A percentile compares a stretch with the other conserved stretches of the same genome.
Conservation (phyloP, 2,888 invertebrate genomes). For the Heliconius hortense region DNA sequence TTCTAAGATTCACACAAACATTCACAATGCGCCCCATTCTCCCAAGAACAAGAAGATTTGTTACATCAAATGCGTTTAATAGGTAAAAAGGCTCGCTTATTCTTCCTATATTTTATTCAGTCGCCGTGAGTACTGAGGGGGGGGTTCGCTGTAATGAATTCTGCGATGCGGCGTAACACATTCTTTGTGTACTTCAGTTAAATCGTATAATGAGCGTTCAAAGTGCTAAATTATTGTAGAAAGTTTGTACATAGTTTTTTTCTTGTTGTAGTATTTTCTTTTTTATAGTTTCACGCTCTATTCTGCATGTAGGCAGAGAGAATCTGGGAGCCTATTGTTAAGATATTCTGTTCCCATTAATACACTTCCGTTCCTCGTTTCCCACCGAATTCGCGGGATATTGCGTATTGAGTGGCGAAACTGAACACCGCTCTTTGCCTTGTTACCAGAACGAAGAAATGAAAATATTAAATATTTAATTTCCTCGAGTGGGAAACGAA, state of each 20-base stretch:
- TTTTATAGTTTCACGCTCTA: background rate
- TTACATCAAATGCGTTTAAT: constrained; percentile 75
- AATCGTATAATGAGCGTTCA: constrained; percentile 24
- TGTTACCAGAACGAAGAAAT: no score
- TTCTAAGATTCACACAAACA: background rate
- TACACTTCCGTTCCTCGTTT: no score
- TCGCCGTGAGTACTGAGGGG: constrained; percentile 61
- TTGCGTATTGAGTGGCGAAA: no score
- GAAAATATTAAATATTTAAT: no score
- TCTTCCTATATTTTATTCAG: constrained; percentile 75
- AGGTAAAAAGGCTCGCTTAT: constrained; percentile 75
- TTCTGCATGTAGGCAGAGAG: no score
- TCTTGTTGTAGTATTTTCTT: background rate
- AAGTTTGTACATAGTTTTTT: background rate
- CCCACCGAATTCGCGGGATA: no score
- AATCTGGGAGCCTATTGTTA: no score
- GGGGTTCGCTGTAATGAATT: constrained; percentile 65
- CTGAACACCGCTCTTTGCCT: no score
- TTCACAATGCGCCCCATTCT: background rate
- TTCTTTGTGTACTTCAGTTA: constrained; percentile 39
- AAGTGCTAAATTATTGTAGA: constrained; percentile 9
- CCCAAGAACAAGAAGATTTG: constrained; percentile 56
- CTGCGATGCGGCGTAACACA: constrained; percentile 56
- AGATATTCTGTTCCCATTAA: no score
- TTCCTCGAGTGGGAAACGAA: no score